Percentiles rank a stretch among this genome's conserved stretches.
These are phyloP conservation scores for Brachyhypopomus occidentalis DNA, from an alignment of 2,113 vertebrate species.

Conservation along the genomic window DNA sequence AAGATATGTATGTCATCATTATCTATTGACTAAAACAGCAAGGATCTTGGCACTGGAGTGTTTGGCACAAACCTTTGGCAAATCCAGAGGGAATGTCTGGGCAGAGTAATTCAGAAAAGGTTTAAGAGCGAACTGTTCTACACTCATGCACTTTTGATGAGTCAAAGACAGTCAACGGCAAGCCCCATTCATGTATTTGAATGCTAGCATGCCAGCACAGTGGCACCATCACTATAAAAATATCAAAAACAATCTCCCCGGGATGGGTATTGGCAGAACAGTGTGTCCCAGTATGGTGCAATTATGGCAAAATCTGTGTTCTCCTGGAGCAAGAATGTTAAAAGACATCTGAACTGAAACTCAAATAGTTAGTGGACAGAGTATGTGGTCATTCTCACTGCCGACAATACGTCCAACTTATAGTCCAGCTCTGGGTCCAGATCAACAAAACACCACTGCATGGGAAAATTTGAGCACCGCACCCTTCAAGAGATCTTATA, in stretches of 20 bases:
- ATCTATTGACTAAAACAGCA: no score
- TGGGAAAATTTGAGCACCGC: not conserved
- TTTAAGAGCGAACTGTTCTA: not conserved
- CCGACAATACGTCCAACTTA: not conserved
- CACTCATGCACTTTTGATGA: not conserved
- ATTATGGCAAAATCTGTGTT: no score
- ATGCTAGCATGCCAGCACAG: no score
- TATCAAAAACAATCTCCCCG: no score
- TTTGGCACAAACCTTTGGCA: not conserved
- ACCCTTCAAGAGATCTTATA: not conserved
- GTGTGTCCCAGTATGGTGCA: no score
- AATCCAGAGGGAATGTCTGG: conserved; percentile 2
- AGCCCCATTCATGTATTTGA: no score
- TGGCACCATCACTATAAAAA: no score
- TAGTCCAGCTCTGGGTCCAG: not conserved
- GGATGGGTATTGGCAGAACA: no score
- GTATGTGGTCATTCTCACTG: not conserved
- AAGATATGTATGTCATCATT: not conserved
- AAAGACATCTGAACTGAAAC: not conserved
- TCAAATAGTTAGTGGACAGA: not conserved
- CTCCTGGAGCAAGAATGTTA: not conserved
- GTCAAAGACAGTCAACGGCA: no score
- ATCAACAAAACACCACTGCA: not conserved
- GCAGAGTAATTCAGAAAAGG: not conserved
- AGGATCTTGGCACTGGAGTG: not conserved